Base-by-base conservation (phyloP, 2,888 invertebrate species). In the Platycheirus rosarum region DNA sequence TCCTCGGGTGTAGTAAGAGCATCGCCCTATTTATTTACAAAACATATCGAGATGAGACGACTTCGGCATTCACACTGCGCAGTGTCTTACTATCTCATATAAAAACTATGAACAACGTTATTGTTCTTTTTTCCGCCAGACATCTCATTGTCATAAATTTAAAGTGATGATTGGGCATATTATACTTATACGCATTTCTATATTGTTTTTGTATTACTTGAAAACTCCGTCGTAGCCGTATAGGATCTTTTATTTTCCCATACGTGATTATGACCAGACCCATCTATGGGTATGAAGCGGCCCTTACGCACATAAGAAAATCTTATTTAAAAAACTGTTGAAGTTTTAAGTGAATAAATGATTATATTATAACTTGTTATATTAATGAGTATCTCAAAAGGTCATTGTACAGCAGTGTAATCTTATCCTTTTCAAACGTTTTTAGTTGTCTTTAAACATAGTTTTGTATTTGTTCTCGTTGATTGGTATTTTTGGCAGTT, bases 11-110 rank as follows among this genome's bases (percentile, higher is more conserved):
- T 48, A 18, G 23, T 51, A 35, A 46, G 71, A 74, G 57, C 74
- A 74, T 74, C 74, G 74, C 23, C 57, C 74, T 49, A 66, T 66
- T 74, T 74, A 65, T 57, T 60, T 57, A 74, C 57, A 57, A 42
- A 40, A 13, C 14, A 16, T 18, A 26, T 55, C 40, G 32, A 37
- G 53, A 40, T 40, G n/a, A n/a, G n/a, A n/a, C 37, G n/a, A 35
- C 2, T n/a, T 23, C 46, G 63, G 53, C 46, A 46, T 74, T 57
- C 32, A 65, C 32, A 57, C 74, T 74, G 74, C 74, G 74, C 57
- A 74, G 74, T 74, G 51, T 42, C 37, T 40, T 42, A 14, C 73
- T 55, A 66, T 74, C 57, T 35, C 18, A 68, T 55, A 60, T 74
- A 66, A 66, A 66, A 74, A 66, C 73, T 40, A 65, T 49, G 57